Conservation (phyloP, 1,140 invertebrate species). For the Drosophila serrata region DNA sequence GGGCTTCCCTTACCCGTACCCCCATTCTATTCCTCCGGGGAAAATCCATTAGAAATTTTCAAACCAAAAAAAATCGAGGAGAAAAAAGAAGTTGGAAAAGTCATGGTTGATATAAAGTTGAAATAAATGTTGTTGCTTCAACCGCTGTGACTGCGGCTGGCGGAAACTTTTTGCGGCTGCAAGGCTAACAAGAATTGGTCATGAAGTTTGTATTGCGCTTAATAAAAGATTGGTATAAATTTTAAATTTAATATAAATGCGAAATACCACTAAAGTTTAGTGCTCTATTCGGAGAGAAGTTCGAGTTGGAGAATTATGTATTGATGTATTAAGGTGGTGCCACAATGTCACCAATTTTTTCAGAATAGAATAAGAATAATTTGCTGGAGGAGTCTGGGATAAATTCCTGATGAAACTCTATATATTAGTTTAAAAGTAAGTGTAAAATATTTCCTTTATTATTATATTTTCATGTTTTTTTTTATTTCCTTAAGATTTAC, state of each 20-base stretch:
- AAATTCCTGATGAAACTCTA: neutral
- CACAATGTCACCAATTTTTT: neutral
- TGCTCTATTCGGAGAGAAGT: neutral
- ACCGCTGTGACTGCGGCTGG: conserved; percentile 24
- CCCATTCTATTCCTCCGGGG: conserved; percentile 1
- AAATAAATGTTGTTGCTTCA: conserved; percentile 55
- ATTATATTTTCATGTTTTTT: neutral
- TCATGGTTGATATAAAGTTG: conserved; percentile 42
- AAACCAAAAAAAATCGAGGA: neutral
- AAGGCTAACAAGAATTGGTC: conserved; percentile 26
- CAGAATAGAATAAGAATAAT: neutral
- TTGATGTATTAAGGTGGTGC: neutral
- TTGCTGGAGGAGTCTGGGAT: neutral
- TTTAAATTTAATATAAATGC: conserved; percentile 5
- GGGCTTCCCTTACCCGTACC: neutral
- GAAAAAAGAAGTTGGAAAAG: conserved; percentile 25
- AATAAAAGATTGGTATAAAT: conserved; percentile 19
- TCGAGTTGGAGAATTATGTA: too few relatives aligned
- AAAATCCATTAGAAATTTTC: conserved; percentile 55
- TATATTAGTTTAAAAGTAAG: neutral
- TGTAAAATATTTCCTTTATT: too few relatives aligned
- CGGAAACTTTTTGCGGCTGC: conserved; percentile 36
- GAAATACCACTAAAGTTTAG: conserved; percentile 13
- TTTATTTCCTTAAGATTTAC: neutral
- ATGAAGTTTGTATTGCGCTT: conserved; percentile 26